Base-by-base conservation (phyloP, 2,888 invertebrate genomes). In the Scaptomyza polygonia region DNA sequence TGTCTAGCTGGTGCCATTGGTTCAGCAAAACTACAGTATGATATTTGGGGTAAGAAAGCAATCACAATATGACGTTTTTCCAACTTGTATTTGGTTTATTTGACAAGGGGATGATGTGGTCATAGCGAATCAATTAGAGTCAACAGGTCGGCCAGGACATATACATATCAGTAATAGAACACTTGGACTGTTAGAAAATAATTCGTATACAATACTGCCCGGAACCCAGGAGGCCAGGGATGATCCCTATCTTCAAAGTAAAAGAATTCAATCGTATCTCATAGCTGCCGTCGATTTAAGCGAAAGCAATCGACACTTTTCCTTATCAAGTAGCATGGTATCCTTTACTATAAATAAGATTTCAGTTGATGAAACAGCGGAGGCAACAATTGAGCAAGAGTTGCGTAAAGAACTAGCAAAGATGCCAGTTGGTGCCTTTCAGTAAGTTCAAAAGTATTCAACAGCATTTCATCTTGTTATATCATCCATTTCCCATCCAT, bases 111-210 rank as follows among this genome's bases (percentile, higher is more conserved):
- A 94, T 67, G 98, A 99, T 92, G 98, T 97, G 8, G 96, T 96
- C 16, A 96, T 98, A 83, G 98, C 99, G 0, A 98, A 97, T 92
- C 95, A 95, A 89, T 97, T 99, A 96, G 99, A 99, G 90, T 95
- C 97, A 39, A 96, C 96, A 0, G 99, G 99, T 2, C 92, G 94
- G 79, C 95, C 98, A 0, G 98, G 98, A 94, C 95, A 95, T 90
- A 96, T 98, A 0, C 97, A 98, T 90, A 94, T 98, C 9, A 97
- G 97, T 1, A 94, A 95, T 78, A 94, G 95, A 89, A 97, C 96
- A 0, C 92, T 96, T 64, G 93, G 95, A 55, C 93, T 95, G 54
- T 91, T 97, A 34, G 93, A 94, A 47, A 93, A 92, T 47, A 94
- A 94, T 12, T 9, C 11, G 12, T 93, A 94, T 78, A 93, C 94